These are phyloP conservation scores for Ispidina picta DNA, from an alignment of 2,797 vertebrate species.

Conservation along the genomic window DNA sequence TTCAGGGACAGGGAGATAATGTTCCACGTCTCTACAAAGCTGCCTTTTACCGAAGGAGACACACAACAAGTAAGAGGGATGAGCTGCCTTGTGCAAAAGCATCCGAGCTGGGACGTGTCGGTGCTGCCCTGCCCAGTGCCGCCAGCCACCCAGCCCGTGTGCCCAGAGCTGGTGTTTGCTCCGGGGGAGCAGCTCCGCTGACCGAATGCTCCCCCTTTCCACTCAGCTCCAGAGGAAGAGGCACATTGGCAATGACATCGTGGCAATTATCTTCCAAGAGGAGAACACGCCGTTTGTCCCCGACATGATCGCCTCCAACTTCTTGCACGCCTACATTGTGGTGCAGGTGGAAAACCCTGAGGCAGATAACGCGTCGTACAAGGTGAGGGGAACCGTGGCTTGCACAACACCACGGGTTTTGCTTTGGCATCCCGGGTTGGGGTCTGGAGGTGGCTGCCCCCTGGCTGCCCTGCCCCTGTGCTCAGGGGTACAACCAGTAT, in stretches of 20 bases:
- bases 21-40: slow-evolving; percentile 98
- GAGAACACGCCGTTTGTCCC: slow-evolving; percentile 95
- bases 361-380: slow-evolving; percentile 84
- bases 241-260: slow-evolving; percentile 97
- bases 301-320: slow-evolving; percentile 98
- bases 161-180: fast-evolving
- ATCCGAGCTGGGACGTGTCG: background rate
- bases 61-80: slow-evolving; percentile 87
- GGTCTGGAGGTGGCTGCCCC: background rate
- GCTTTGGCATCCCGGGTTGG: fast-evolving
- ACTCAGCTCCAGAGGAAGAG: slow-evolving; percentile 94
- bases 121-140: background rate
- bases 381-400: slow-evolving; percentile 76
- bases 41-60: slow-evolving; percentile 96
- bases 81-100: background rate
- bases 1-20: slow-evolving; percentile 97
- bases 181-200: background rate
- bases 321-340: slow-evolving; percentile 94
- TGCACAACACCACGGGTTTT: fast-evolving
- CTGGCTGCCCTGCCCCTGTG: background rate
- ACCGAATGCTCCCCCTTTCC: background rate
- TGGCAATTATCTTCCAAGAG: slow-evolving; percentile 95
- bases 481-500: fast-evolving
- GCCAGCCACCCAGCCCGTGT: background rate
- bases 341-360: slow-evolving; percentile 89